These are phyloP conservation scores for Cettia cetti DNA, from an alignment of 2,113 vertebrate genomes.

Conservation along the genomic window DNA sequence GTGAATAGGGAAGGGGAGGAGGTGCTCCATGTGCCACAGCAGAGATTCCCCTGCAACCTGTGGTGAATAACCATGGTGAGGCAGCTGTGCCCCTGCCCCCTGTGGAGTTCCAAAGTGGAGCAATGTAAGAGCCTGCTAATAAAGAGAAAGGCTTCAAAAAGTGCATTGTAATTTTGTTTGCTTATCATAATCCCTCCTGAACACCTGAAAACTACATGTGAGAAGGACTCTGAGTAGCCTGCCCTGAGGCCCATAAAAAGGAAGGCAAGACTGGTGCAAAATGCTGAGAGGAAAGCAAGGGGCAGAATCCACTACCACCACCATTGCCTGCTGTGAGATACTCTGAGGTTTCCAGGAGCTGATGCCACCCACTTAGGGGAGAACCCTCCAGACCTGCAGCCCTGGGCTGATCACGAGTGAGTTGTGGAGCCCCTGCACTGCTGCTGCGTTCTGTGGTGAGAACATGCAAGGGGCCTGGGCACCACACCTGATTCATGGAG, in stretches of 20 bases:
- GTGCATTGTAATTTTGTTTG: background rate
- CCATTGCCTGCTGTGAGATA: background rate
- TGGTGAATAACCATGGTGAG: background rate
- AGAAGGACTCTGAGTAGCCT: background rate
- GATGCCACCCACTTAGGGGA: no score
- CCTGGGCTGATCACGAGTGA: background rate
- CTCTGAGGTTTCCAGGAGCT: background rate
- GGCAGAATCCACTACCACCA: background rate
- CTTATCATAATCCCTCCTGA: background rate
- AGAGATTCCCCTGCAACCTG: background rate
- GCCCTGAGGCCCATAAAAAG: background rate
- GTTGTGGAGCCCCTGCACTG: background rate
- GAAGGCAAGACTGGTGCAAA: background rate
- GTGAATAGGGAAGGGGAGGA: background rate
- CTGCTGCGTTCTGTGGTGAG: background rate
- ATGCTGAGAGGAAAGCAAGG: background rate
- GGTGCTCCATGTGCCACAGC: accelerated
- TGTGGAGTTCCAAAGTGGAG: background rate
- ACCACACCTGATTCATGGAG: accelerated
- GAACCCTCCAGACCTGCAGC: accelerated
- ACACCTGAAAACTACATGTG: accelerated
- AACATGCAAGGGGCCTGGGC: no score
- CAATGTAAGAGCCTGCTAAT: background rate
- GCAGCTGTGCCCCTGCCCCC: background rate
- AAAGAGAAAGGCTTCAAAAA: background rate